phyloP scores from a whole-genome alignment of 2,888 invertebrate genomes.

The Aphidoletes aphidimyza region DNA sequence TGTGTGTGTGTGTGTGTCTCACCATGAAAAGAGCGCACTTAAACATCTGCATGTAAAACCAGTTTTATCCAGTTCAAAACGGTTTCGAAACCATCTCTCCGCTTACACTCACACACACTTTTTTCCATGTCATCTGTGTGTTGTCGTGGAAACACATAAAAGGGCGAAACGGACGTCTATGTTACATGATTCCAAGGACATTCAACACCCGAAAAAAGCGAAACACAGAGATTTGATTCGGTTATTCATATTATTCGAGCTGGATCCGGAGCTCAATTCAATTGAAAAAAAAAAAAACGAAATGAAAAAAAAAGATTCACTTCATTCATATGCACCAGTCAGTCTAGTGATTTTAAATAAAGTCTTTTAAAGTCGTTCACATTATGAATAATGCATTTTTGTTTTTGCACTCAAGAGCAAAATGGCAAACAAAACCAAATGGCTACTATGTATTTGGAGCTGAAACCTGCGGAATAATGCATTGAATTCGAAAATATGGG shows the following conservation, averaged over 20 bases:
- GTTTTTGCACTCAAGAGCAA: no score
- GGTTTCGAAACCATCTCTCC: not conserved
- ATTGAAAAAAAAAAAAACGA: not conserved
- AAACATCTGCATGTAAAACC: slow-evolving; percentile 44
- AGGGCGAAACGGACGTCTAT: not conserved
- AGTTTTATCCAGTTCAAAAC: not conserved
- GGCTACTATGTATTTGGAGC: not conserved
- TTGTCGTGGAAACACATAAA: slow-evolving; percentile 6
- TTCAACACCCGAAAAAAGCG: no score
- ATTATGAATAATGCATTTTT: not conserved
- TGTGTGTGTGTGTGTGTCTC: no score
- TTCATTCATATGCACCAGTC: slow-evolving; percentile 42
- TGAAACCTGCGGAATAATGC: not conserved
- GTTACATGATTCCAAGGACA: slow-evolving; percentile 22
- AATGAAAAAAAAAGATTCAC: not conserved
- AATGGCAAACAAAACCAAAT: not conserved
- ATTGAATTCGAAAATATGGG: slow-evolving; percentile 27
- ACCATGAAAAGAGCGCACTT: no score
- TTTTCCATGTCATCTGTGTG: not conserved
- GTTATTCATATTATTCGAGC: no score
- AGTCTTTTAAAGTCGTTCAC: not conserved
- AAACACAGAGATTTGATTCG: not conserved
- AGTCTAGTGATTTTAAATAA: slow-evolving; percentile 32
- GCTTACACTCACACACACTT: no score
- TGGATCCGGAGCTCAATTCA: no score